Evolutionary conservation across 2,797 vertebrate genomes (phyloP).

Genomic region (Pseudotriccus pelzelni): DNA sequence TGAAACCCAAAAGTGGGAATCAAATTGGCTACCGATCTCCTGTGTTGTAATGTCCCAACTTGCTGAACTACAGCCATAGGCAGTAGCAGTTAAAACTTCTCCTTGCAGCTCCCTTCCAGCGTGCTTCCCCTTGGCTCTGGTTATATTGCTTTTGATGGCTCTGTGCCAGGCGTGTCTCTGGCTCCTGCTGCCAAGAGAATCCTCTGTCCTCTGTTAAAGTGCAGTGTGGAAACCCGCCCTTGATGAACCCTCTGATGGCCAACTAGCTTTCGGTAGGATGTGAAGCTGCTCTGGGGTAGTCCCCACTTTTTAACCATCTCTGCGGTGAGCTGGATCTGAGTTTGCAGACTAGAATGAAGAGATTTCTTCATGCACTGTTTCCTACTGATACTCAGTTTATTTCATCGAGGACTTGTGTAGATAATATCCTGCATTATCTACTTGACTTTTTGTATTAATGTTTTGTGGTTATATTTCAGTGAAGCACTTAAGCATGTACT

Average conservation of each 20-base stretch:
- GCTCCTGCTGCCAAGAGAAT: neutral
- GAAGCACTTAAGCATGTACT: constrained; percentile 54
- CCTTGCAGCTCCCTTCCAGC: neutral
- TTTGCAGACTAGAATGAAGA: neutral
- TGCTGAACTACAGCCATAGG: neutral
- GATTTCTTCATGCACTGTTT: neutral
- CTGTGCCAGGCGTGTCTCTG: neutral
- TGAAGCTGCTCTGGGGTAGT: neutral
- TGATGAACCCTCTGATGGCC: neutral
- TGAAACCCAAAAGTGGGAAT: neutral
- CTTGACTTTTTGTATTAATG: constrained; percentile 35
- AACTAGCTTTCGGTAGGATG: neutral
- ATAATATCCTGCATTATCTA: constrained; percentile 26
- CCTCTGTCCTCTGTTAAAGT: fast-evolving
- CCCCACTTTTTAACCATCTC: neutral
- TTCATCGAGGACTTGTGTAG: constrained; percentile 20
- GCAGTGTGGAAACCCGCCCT: neutral
- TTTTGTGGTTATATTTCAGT: constrained; percentile 36
- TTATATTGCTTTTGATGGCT: neutral
- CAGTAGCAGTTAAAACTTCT: neutral
- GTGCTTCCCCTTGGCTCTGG: neutral
- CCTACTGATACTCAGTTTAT: neutral
- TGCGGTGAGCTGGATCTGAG: neutral
- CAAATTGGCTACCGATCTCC: neutral
- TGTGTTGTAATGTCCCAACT: neutral